Base-by-base conservation (phyloP, 1,140 invertebrate genomes). In the Sipha flava region DNA sequence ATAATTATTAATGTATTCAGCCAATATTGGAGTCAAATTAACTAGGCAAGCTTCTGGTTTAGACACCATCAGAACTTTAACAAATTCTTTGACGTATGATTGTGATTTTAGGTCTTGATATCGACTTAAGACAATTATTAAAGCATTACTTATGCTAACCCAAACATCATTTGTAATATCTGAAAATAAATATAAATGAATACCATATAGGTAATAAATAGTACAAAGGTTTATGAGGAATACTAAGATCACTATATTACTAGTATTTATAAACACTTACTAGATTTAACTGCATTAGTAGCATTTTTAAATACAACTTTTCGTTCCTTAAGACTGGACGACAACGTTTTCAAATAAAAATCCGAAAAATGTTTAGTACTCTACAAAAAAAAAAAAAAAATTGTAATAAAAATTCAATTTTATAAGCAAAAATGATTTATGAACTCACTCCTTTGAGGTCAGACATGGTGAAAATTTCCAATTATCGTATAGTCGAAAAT, bases 281-380 rank as follows among this genome's bases (percentile, higher is more conserved):
- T 77, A 43, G 73, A 59, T 54, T 77, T 77, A 5, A 40, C 21
- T 26, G 34, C 6, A 77, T 77, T 77, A 43, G 49, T 26, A 29
- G 26, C 73, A 77, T 77, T 77, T 77, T 77, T 77, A 40, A 77
- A 77, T 43, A 43, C 45, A 26, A 59, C 14, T 77, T 29, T 77
- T 5, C 73, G 73, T 77, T 77, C 73, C 59, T 77, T 77, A 26
- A 59, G 40, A 16, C 73, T 77, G 7, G 73, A 52, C 59, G 52
- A 57, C n/a, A 43, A 26, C 1, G 16, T 57, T 77, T 77, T 77
- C 49, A 59, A 57, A 59, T 77, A 21, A 59, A 77, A 77, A 26
- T 77, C 73, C 14, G 23, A 54, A 77, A 77, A 77, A 29, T 77
- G 73, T 57, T 77, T 77, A 12, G 16, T 43, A 57, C 18, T 77